Evolutionary conservation across 2,888 invertebrate genomes (phyloP), one percentile per base, ranked within the genome.

Genomic region (Uloborus plumipes): DNA sequence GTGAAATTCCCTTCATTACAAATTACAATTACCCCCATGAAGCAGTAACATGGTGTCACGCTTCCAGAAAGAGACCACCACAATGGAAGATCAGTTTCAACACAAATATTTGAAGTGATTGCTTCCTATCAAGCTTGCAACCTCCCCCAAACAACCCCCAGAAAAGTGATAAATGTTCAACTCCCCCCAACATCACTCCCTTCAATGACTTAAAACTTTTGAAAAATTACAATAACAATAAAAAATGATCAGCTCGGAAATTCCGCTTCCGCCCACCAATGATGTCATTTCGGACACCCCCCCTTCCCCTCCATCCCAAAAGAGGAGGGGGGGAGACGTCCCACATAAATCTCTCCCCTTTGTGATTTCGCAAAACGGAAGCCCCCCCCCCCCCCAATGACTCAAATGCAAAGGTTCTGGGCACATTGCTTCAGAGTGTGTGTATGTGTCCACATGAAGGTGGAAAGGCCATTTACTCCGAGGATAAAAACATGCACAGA

Each of bases 321-420:
- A n/a, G n/a, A n/a, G n/a, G n/a, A n/a, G n/a, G 62, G 11, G 51
- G 62, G 20, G 49, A n/a, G 64, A 26, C 6, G 61, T 15, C 65
- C 53, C 79, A 50, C 79, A 80, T 80, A 80, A 80, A 80, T 80
- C 79, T 80, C 73, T 80, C 58, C 50, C 9, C 39, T 73, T 80
- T 80, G 70, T 77, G 26, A 70, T 77, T 77, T 53, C 14, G 67
- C 18, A 31, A 64, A 47, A 61, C 26, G 55, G 16, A 18, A 16
- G n/a, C n/a, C n/a, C n/a, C n/a, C n/a, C n/a, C n/a, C n/a, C n/a
- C 50, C 49, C 70, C 59, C 58, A 26, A 39, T 80, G 79, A 80
- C 79, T 80, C 73, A 79, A 72, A 39, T 39, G 39, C 39, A 39
- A 11, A 39, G 39, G 39, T 39, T 39, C 9, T 39, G 39, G 39